These are phyloP conservation scores for Opisthocomus hoazin DNA, from an alignment of 2,113 vertebrate species.

Conservation along the genomic window DNA sequence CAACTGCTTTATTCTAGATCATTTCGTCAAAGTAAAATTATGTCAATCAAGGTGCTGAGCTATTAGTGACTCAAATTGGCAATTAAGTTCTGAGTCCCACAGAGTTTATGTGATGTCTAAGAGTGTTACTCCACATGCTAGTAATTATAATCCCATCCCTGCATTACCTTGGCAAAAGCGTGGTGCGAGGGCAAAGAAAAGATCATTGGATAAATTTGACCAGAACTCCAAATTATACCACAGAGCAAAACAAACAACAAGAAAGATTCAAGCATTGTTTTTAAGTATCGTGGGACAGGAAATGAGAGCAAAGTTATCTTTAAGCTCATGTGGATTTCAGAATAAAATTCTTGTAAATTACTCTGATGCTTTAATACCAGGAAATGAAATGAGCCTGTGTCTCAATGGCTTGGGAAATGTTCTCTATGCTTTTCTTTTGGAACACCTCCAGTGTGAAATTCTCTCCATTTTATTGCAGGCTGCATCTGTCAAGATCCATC, in stretches of 20 bases:
- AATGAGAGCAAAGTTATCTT: neutral
- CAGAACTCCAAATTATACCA: conserved; percentile 25
- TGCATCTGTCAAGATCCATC: conserved; percentile 86
- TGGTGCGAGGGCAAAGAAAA: neutral
- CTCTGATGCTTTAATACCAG: neutral
- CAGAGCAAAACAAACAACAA: neutral
- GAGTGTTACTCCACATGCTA: neutral
- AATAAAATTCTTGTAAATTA: neutral
- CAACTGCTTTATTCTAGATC: neutral
- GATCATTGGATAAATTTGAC: neutral
- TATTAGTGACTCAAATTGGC: neutral
- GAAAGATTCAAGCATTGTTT: neutral
- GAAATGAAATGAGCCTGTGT: neutral
- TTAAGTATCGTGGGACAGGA: neutral
- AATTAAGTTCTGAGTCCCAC: neutral
- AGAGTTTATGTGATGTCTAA: neutral
- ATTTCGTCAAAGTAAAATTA: neutral
- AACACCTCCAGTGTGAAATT: neutral
- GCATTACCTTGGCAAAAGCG: neutral
- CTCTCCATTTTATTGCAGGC: conserved; percentile 71
- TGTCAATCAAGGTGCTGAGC: neutral
- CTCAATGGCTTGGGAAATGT: neutral
- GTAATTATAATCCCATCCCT: conserved; percentile 7
- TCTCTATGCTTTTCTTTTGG: neutral
- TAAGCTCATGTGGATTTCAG: neutral